Conservation (phyloP, 35 echinoderm and acorn worm genomes). For the Hemicentrotus pulcherrimus region DNA sequence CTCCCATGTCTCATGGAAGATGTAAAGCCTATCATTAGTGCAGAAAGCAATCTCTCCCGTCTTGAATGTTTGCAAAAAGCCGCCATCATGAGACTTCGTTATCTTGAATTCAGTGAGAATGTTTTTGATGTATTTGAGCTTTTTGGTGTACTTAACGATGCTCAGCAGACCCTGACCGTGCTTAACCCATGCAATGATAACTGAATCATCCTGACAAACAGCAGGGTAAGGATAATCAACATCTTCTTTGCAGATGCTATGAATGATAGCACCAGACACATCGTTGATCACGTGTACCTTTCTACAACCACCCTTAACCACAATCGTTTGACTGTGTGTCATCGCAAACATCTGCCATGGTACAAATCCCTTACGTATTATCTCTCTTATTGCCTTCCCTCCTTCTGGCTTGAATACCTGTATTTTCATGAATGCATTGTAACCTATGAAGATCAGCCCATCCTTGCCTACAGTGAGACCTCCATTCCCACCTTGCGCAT, state of each 20-base stretch:
- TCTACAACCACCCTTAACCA: background rate
- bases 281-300: background rate
- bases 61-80: background rate
- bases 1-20: background rate
- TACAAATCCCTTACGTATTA: background rate
- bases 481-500: background rate
- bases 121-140: background rate
- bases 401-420: background rate
- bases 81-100: background rate
- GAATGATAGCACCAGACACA: background rate
- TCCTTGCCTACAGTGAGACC: constrained; percentile 2
- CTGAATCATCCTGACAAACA: constrained; percentile 7
- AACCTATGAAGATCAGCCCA: background rate
- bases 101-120: background rate
- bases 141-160: background rate
- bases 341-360: background rate
- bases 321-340: background rate
- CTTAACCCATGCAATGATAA: constrained; percentile 24
- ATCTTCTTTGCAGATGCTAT: background rate
- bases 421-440: background rate
- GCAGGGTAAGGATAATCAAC: background rate
- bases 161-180: background rate
- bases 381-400: background rate
- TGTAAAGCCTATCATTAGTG: background rate
- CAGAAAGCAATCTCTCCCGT: background rate